Percentiles rank a stretch among this genome's conserved stretches.
These are phyloP conservation scores for Pteria penguin DNA, from an alignment of 2,888 invertebrate genomes.

Conservation along the genomic window DNA sequence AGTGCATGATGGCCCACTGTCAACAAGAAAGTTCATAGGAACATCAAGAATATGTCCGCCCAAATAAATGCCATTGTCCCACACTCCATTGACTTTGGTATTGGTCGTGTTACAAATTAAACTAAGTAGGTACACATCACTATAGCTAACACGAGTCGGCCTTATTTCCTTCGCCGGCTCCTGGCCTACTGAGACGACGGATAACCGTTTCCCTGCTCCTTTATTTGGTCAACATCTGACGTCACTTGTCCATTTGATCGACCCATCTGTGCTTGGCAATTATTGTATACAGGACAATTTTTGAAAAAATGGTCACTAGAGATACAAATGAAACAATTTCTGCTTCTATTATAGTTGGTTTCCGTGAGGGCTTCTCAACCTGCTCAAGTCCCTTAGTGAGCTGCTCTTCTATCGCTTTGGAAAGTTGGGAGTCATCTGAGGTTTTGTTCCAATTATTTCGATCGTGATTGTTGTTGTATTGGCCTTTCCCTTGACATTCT, in stretches of 20 bases:
- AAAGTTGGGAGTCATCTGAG: background rate
- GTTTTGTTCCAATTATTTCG: no score
- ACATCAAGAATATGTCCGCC: background rate
- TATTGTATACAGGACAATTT: background rate
- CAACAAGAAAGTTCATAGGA: background rate
- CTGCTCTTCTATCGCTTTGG: background rate
- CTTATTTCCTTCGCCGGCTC: background rate
- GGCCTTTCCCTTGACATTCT: background rate
- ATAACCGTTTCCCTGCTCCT: constrained; percentile 8
- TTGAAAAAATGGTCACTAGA: background rate
- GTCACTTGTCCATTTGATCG: no score
- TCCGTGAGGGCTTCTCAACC: no score
- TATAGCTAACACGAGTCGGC: background rate
- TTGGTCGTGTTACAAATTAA: background rate
- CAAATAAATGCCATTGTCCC: constrained; percentile 9
- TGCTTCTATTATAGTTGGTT: background rate
- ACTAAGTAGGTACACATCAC: background rate
- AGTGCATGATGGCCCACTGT: constrained; percentile 6
- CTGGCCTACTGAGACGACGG: constrained; percentile 6
- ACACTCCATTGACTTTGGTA: background rate
- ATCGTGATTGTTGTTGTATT: no score
- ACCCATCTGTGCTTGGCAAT: no score
- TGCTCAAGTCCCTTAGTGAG: background rate
- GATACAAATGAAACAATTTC: background rate
- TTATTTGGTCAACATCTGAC: background rate